phyloP scores from a whole-genome alignment of 2,113 vertebrate genomes.

The Neolamprologus devosi region DNA sequence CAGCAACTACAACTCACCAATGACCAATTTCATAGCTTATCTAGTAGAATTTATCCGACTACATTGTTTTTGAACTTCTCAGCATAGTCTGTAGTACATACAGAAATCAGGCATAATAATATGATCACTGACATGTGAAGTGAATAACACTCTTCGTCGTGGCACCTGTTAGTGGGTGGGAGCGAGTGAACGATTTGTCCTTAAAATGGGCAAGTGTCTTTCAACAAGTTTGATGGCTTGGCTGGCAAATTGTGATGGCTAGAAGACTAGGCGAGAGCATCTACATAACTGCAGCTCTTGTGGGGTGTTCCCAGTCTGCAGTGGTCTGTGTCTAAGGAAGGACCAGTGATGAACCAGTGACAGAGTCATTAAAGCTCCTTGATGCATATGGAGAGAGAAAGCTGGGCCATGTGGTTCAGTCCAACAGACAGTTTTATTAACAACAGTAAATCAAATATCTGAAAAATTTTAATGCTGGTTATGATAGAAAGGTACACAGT shows the following conservation, averaged over 20 bases:
- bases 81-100: background rate
- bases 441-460: background rate
- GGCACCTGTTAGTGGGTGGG: background rate
- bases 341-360: background rate
- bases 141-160: background rate
- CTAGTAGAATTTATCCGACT: background rate
- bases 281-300: background rate
- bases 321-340: background rate
- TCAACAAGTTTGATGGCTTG: background rate
- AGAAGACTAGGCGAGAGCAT: background rate
- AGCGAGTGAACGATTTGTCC: background rate
- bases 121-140: background rate
- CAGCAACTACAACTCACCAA: background rate
- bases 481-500: background rate
- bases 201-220: background rate
- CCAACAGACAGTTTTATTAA: background rate
- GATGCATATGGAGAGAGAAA: background rate
- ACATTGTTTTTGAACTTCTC: background rate
- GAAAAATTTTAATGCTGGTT: background rate
- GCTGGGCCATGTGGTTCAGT: background rate
- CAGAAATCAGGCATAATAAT: background rate
- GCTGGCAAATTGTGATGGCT: background rate
- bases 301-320: background rate
- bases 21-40: background rate
- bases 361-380: background rate